Evolutionary conservation across 1,140 invertebrate genomes (phyloP).

Genomic region (Drosophila bipectinata): DNA sequence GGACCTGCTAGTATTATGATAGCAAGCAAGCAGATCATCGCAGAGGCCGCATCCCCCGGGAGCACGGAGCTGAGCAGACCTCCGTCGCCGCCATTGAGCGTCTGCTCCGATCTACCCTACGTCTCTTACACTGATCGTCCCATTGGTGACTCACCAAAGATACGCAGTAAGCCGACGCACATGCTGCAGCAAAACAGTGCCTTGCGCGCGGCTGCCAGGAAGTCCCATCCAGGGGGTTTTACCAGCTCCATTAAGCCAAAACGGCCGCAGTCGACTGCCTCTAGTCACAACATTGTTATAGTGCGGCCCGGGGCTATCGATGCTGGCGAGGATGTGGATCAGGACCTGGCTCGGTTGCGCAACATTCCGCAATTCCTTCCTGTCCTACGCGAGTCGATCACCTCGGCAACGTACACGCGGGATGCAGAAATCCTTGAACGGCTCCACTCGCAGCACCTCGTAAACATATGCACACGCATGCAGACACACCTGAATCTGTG

Average conservation of each 20-base stretch:
- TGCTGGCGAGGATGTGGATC: constrained; percentile 89
- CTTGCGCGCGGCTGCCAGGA: constrained; percentile 56
- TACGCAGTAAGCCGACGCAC: constrained; percentile 86
- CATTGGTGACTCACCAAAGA: constrained; percentile 93
- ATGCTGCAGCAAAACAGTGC: constrained; percentile 63
- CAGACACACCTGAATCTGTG: constrained; percentile 88
- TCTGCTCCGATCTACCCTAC: constrained; percentile 96
- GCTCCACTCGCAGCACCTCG: constrained; percentile 86
- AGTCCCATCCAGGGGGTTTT: constrained; percentile 61
- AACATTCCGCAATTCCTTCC: constrained; percentile 96
- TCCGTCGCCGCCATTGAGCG: constrained; percentile 92
- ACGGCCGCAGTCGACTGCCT: constrained; percentile 69
- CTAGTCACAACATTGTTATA: constrained; percentile 91
- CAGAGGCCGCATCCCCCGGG: constrained; percentile 70
- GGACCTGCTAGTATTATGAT: constrained; percentile 71
- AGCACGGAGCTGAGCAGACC: constrained; percentile 84
- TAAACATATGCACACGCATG: constrained; percentile 78
- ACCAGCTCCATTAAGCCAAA: constrained; percentile 65
- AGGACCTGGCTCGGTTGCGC: constrained; percentile 91
- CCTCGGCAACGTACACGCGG: constrained; percentile 90
- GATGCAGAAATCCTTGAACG: constrained; percentile 95
- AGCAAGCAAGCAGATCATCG: constrained; percentile 71
- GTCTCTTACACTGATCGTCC: constrained; percentile 97
- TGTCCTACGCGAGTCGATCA: constrained; percentile 95
- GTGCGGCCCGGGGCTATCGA: constrained; percentile 90